These are phyloP conservation scores for Mesitornis unicolor DNA, from an alignment of 2,113 vertebrate genomes.

Conservation along the genomic window DNA sequence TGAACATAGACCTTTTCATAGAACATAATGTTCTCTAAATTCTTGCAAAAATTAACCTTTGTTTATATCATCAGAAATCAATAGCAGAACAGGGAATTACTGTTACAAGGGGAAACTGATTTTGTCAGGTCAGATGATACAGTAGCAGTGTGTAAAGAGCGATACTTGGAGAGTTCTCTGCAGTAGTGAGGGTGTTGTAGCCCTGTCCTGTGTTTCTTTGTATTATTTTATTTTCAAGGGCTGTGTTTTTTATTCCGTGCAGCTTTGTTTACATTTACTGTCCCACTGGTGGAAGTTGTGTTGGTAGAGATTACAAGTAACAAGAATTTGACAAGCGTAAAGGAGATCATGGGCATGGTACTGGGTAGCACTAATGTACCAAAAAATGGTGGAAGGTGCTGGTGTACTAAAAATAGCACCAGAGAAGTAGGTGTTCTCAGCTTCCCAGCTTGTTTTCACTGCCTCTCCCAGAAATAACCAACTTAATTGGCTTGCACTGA, in stretches of 20 bases:
- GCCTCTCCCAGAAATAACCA: neutral
- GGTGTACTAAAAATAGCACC: neutral
- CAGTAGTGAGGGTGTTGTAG: neutral
- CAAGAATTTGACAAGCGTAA: neutral
- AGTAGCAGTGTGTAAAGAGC: neutral
- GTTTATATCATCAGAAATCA: neutral
- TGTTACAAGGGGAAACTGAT: neutral
- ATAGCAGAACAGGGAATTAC: neutral
- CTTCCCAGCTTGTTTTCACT: neutral
- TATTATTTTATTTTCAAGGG: neutral
- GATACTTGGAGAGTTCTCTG: neutral
- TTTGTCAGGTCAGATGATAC: neutral
- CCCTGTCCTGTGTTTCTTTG: neutral
- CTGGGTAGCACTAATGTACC: rapidly evolving
- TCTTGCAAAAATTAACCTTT: neutral
- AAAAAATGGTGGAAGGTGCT: neutral
- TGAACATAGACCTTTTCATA: neutral
- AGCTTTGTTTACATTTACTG: neutral
- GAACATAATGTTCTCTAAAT: neutral
- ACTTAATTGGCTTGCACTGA: neutral
- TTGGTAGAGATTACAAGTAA: neutral
- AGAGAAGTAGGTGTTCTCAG: neutral
- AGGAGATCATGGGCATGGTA: neutral
- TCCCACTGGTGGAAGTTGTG: neutral
- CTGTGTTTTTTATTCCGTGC: neutral